Evolutionary conservation across 2,797 vertebrate genomes (phyloP).

Genomic region (Danio tinwini): DNA sequence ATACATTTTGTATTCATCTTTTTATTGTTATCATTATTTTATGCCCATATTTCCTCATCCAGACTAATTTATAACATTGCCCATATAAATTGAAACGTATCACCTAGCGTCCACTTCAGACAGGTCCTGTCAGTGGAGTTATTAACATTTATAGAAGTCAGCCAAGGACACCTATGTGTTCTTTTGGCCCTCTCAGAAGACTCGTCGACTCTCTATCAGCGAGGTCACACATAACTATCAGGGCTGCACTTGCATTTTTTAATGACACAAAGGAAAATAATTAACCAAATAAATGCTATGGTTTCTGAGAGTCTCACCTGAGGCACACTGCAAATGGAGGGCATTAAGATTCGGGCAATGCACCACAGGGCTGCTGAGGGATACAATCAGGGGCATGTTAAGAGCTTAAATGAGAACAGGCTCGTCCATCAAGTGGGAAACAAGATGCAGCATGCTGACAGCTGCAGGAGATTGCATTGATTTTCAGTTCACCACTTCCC

Average conservation of each 20-base stretch:
- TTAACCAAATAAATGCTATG: constrained; percentile 15
- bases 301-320: constrained; percentile 28
- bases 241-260: constrained; percentile 26
- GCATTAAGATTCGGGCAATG: constrained; percentile 27
- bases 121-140: constrained; percentile 14
- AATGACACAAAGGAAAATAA: constrained; percentile 32
- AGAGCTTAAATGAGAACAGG: constrained; percentile 40
- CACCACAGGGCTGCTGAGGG: constrained; percentile 34
- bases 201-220: constrained; percentile 40
- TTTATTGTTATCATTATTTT: too few relatives aligned
- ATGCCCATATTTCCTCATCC: too few relatives aligned
- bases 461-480: constrained; percentile 60
- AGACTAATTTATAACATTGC: neutral
- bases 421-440: constrained; percentile 47
- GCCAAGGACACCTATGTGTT: constrained; percentile 20
- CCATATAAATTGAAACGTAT: neutral
- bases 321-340: constrained; percentile 27
- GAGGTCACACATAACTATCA: constrained; percentile 53
- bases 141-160: constrained; percentile 42
- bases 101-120: constrained; percentile 22
- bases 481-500: constrained; percentile 52
- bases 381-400: constrained; percentile 56
- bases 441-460: constrained; percentile 49
- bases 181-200: constrained; percentile 22
- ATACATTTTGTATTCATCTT: too few relatives aligned